Base-by-base conservation (phyloP, 2,888 invertebrate genomes). In the Thyatira batis region DNA sequence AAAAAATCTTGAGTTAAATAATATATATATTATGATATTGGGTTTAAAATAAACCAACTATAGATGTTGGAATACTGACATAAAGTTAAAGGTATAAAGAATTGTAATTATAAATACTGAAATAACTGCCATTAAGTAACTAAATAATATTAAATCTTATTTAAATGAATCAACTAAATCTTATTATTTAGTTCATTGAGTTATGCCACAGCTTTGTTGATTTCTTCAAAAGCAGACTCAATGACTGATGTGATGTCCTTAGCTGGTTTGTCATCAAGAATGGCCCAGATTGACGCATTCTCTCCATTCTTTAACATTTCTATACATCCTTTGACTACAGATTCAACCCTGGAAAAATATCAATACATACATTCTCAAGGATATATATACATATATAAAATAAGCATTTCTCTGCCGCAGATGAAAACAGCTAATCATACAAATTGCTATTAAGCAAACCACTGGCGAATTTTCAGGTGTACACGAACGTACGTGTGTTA, bases 261-360 rank as follows among this genome's bases (percentile, higher is more conserved):
- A 10, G 45, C 62, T 20, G 67, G 63, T 49, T 56, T 52, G 53
- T 69, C 50, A 20, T 52, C 6, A 3, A 21, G 33, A 0, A 67
- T 53, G 6, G 63, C 10, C 67, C 39, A 39, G 17, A 39, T 39
- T 8, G 39, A 39, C 8, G n/a, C 39, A 39, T 39, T 39, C 17
- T 5, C 65, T 8, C 67, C 70, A 20, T 60, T 59, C 28, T 60
- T 55, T 51, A 53, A 65, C 61, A 67, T 65, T 39, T 55, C 55
- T 5, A 71, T 10, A 6, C 60, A 43, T 10, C 57, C 67, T 11
- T 50, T 39, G 39, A 17, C 39, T 17, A 5, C 39, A 6, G 39
- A 39, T 39, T 39, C 39, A 8, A 17, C 13, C 39, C 39, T 39
- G 39, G 17, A 39, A 39, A 8, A 2, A 17, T 17, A 23, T 23